phyloP scores from a whole-genome alignment of 2,113 vertebrate genomes.

The Cariama cristata region DNA sequence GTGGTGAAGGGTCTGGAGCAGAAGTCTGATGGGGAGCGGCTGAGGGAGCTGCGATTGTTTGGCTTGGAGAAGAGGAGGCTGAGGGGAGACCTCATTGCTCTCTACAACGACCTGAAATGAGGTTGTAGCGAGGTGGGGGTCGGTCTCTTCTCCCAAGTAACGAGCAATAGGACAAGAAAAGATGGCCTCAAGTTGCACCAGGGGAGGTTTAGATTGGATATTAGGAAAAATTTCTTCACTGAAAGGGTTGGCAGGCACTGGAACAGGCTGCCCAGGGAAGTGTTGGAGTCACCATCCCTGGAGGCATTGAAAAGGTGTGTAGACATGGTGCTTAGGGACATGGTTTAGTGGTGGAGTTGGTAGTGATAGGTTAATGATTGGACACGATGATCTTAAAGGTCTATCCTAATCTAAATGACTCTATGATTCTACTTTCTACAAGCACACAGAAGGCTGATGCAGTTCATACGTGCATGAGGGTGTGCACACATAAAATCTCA shows the following conservation, averaged over 20 bases:
- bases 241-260: no score
- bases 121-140: accelerated
- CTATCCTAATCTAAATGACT: neutral
- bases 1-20: no score
- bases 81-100: accelerated
- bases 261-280: no score
- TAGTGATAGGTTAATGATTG: neutral
- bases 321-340: no score
- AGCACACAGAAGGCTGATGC: neutral
- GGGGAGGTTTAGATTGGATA: no score
- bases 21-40: no score
- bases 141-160: neutral
- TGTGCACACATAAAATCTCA: neutral
- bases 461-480: accelerated
- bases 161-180: no score
- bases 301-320: no score
- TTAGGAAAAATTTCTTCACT: no score
- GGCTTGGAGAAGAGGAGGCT: neutral
- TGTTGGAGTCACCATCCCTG: no score
- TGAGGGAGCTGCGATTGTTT: no score
- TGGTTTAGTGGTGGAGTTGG: neutral
- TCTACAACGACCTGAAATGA: neutral
- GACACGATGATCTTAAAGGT: neutral
- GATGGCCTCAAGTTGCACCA: no score
- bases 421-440: neutral